A percentile compares a stretch with the other conserved stretches of the same genome.
Evolutionary conservation across 2,113 vertebrate species (phyloP).

Genomic region (Cavia aperea): DNA sequence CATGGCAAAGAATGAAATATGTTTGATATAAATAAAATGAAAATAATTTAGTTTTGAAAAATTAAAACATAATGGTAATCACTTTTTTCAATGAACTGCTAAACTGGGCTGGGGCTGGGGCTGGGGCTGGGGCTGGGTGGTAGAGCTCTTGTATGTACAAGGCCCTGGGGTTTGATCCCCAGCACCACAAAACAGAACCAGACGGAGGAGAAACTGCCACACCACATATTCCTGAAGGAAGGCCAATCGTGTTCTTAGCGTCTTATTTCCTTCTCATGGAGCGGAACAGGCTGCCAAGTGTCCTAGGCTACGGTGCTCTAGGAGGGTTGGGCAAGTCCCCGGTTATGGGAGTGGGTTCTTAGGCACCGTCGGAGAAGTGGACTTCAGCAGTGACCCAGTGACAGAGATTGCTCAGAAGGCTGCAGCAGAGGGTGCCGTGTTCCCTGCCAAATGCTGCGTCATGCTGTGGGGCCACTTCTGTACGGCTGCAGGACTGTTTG

Average conservation of each 20-base stretch:
- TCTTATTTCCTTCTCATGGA: background rate
- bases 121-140: no score
- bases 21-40: background rate
- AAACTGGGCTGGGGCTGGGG: background rate
- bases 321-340: background rate
- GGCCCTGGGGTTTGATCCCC: no score
- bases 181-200: no score
- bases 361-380: background rate
- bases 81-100: background rate
- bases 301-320: background rate
- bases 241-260: background rate
- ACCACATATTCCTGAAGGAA: background rate
- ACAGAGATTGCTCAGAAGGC: background rate
- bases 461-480: background rate
- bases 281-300: background rate
- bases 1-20: background rate
- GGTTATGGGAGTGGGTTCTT: background rate
- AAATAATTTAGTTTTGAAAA: slow-evolving; percentile 21
- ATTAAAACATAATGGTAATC: background rate
- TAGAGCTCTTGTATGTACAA: no score
- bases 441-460: background rate
- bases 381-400: background rate
- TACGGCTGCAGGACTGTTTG: background rate
- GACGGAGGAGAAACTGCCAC: background rate
- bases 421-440: background rate